These are phyloP conservation scores for Agrotis exclamationis DNA, from an alignment of 2,888 invertebrate species.

Conservation along the genomic window DNA sequence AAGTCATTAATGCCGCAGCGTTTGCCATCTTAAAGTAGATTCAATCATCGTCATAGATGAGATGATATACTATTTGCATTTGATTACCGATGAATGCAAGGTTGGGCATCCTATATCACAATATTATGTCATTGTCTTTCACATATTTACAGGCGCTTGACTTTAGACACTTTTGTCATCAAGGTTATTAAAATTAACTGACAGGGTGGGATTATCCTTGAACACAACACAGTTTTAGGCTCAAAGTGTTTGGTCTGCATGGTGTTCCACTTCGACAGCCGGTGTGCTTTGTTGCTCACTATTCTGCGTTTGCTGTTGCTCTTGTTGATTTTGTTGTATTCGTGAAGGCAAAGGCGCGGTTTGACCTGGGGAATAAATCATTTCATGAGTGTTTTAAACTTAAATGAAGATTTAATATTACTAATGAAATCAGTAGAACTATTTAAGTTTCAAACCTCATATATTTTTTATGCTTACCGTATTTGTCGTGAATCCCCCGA, in stretches of 20 bases:
- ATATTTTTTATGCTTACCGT: conserved; percentile 87
- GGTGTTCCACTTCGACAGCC: conserved; percentile 81
- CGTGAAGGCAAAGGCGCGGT: conserved; percentile 87
- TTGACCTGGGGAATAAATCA: conserved; percentile 78
- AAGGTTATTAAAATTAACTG: conserved; percentile 44
- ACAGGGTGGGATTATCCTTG: conserved; percentile 62
- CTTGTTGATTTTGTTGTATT: conserved; percentile 80
- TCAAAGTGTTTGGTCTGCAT: conserved; percentile 82
- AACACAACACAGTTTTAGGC: conserved; percentile 66
- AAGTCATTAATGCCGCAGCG: conserved; percentile 60
- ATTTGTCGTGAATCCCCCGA: conserved; percentile 97
- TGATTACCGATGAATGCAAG: conserved; percentile 33
- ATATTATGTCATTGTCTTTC: conserved; percentile 40
- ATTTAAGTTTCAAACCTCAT: not conserved
- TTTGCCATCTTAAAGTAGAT: conserved; percentile 17
- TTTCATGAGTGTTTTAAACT: not conserved
- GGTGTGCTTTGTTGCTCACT: conserved; percentile 77
- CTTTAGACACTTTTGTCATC: conserved; percentile 32
- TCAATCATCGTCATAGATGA: conserved; percentile 7
- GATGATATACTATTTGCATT: conserved; percentile 15
- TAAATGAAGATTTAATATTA: not conserved
- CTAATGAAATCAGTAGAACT: not conserved
- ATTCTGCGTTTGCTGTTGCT: conserved; percentile 75
- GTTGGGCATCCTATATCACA: conserved; percentile 56
- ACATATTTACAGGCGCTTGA: conserved; percentile 44